Conservation (phyloP, 2,888 invertebrate genomes). For the Cybosia mesomella region DNA sequence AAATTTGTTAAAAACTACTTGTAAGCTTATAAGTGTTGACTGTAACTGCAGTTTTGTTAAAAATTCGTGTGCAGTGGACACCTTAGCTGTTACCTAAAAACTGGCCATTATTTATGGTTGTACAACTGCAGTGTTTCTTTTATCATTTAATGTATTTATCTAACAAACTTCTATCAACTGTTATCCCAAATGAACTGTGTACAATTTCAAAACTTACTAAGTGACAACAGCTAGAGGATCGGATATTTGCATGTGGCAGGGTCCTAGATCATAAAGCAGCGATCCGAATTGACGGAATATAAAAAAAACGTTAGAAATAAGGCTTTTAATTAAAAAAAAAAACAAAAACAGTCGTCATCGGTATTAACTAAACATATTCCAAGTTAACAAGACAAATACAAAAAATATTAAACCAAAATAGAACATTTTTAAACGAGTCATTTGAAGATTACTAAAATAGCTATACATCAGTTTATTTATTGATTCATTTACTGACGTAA, state of each 20-base stretch:
- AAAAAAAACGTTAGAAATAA: not conserved
- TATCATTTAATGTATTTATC: not conserved
- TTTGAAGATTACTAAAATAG: too few species aligned
- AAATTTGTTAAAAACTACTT: constrained; percentile 6
- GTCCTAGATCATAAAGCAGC: not conserved
- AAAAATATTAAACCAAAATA: too few species aligned
- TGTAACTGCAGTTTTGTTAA: not conserved
- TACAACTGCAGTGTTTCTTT: not conserved
- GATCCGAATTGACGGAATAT: not conserved
- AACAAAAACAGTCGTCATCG: not conserved
- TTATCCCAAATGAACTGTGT: not conserved
- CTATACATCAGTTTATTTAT: too few species aligned
- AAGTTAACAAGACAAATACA: too few species aligned
- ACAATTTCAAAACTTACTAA: not conserved
- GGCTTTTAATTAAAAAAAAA: too few species aligned
- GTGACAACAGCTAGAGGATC: not conserved
- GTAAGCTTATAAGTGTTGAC: constrained; percentile 1
- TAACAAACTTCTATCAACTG: not conserved
- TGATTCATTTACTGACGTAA: too few species aligned
- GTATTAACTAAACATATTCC: too few species aligned
- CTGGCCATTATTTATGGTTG: not conserved
- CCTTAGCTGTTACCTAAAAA: not conserved
- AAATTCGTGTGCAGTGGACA: not conserved
- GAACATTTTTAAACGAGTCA: too few species aligned
- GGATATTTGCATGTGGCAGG: not conserved